Conservation (phyloP, 2,113 vertebrate species). For the Atherinomorus stipes region DNA sequence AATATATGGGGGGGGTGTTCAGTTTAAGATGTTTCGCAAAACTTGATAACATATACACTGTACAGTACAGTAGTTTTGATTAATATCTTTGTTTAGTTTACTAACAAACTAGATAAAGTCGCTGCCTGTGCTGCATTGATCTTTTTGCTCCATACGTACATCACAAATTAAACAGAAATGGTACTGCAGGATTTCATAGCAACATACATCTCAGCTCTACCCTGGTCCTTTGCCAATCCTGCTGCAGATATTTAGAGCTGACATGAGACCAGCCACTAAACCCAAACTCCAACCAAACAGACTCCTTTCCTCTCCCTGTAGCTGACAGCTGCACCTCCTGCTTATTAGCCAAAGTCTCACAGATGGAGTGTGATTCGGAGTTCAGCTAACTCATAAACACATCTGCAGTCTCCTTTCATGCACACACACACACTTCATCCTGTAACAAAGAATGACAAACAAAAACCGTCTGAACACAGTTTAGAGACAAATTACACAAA, state of each 20-base stretch:
- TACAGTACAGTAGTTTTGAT: not conserved
- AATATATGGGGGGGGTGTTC: too few relatives aligned
- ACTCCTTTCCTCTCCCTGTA: not conserved
- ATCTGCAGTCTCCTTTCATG: slow-evolving; percentile 2
- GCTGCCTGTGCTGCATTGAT: not conserved
- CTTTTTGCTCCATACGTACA: not conserved
- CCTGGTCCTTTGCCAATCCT: not conserved
- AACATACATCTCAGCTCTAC: not conserved
- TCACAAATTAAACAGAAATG: not conserved
- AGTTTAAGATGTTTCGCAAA: too few relatives aligned
- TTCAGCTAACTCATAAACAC: slow-evolving; percentile 40
- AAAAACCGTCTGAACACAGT: slow-evolving; percentile 7
- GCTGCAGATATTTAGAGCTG: not conserved
- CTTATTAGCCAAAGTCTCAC: slow-evolving; percentile 19
- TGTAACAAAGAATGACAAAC: slow-evolving; percentile 21
- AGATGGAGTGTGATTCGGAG: slow-evolving; percentile 57
- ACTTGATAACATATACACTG: too few relatives aligned
- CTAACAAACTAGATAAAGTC: not conserved
- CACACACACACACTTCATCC: slow-evolving; percentile 23
- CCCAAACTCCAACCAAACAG: not conserved
- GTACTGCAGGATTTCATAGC: not conserved
- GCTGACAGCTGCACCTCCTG: slow-evolving; percentile 16
- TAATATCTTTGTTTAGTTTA: not conserved
- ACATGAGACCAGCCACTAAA: not conserved
- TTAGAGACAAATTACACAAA: slow-evolving; percentile 20